Evolutionary conservation across 2,797 vertebrate genomes (phyloP).

Genomic region (Xyrichtys novacula): DNA sequence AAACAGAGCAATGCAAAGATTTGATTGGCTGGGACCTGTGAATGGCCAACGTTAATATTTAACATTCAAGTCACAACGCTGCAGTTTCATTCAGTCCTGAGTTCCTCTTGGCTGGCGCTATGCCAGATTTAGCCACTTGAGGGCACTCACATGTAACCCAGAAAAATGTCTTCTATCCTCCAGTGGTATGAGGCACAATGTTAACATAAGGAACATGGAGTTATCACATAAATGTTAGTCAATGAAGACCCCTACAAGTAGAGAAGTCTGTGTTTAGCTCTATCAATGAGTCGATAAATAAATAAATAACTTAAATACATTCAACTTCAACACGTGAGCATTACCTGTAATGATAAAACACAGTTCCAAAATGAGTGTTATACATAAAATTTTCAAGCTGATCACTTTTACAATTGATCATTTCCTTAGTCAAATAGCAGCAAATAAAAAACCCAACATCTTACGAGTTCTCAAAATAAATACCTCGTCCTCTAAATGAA

Average conservation of each 20-base stretch:
- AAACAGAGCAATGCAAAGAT: conserved; percentile 48
- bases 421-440: conserved; percentile 63
- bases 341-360: conserved; percentile 50
- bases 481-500: conserved; percentile 14
- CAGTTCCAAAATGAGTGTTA: conserved; percentile 29
- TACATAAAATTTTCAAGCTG: conserved; percentile 47
- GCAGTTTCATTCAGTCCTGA: conserved; percentile 73
- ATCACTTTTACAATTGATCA: conserved; percentile 39
- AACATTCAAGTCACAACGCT: conserved; percentile 77
- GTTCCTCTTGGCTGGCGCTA: conserved; percentile 17
- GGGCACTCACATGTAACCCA: conserved; percentile 45
- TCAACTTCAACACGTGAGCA: conserved; percentile 64
- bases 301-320: conserved; percentile 76
- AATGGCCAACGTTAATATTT: conserved; percentile 69
- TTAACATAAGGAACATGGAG: conserved; percentile 36
- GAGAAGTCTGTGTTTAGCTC: conserved; percentile 25
- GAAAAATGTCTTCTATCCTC: conserved; percentile 8
- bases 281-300: conserved; percentile 45
- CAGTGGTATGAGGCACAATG: conserved; percentile 69
- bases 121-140: conserved; percentile 58
- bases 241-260: conserved; percentile 2
- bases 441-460: conserved; percentile 47
- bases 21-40: conserved; percentile 74
- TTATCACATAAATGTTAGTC: conserved; percentile 16
- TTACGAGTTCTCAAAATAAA: conserved; percentile 29